Conservation (phyloP, 64 coral and sea anemone species). For the Acropora yongei region DNA sequence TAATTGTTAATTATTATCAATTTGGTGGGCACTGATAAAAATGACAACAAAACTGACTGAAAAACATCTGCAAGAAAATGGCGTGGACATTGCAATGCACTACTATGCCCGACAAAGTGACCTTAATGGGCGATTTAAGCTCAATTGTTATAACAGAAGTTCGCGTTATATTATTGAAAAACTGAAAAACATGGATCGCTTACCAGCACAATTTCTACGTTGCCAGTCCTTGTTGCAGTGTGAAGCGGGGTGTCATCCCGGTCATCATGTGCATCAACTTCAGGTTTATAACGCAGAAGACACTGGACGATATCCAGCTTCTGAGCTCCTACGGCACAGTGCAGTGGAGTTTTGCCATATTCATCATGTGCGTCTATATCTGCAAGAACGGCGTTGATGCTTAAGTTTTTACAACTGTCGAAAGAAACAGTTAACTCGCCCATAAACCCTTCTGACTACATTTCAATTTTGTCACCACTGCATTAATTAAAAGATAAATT, state of each 20-base stretch:
- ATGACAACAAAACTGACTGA: no score
- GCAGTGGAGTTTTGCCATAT: constrained; percentile 90
- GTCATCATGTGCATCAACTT: constrained; percentile 89
- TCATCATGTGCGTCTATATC: constrained; percentile 93
- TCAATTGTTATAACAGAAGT: no score
- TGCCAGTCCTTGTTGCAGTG: constrained; percentile 80
- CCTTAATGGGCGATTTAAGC: no score
- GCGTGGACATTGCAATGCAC: not conserved
- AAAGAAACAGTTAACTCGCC: not conserved
- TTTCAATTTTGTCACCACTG: no score
- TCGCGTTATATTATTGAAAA: no score
- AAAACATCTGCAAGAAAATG: no score
- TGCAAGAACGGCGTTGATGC: not conserved
- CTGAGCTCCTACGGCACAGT: constrained; percentile 84
- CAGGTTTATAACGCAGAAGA: constrained; percentile 84
- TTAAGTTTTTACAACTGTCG: no score
- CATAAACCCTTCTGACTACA: no score
- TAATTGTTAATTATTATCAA: no score
- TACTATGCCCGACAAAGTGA: no score
- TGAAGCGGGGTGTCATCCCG: constrained; percentile 88
- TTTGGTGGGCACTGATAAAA: no score
- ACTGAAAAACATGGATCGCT: not conserved
- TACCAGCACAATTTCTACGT: constrained; percentile 79
- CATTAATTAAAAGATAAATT: no score
- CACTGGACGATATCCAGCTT: constrained; percentile 93